Conservation (phyloP, 2,888 invertebrate genomes). For the Crossocerus cetratus region DNA sequence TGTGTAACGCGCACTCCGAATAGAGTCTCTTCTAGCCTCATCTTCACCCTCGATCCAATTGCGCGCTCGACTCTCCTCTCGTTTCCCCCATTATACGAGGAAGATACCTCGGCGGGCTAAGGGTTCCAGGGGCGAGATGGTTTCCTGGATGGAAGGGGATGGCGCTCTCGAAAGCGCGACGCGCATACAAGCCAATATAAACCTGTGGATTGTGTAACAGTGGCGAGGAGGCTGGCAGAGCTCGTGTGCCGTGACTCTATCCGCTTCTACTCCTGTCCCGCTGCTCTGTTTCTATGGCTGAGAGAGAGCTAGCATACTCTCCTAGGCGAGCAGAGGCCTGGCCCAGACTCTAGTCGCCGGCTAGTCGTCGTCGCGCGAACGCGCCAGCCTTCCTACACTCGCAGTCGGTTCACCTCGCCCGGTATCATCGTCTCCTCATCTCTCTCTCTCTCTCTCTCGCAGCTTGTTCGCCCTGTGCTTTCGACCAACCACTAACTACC, state of each 20-base stretch:
- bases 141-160: too few species aligned
- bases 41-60: neutral
- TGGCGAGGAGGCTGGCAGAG: slow-evolving; percentile 32
- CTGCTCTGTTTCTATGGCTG: slow-evolving; percentile 5
- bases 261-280: slow-evolving; percentile 33
- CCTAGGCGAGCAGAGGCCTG: slow-evolving; percentile 22
- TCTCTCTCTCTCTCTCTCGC: neutral
- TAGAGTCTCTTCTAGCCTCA: too few species aligned
- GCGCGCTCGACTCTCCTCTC: neutral
- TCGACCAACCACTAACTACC: neutral
- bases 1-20: slow-evolving; percentile 9
- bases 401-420: neutral
- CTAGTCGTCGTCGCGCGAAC: neutral
- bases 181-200: neutral
- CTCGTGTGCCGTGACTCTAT: neutral
- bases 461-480: neutral
- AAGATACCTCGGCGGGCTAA: too few species aligned
- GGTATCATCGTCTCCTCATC: neutral
- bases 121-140: too few species aligned
- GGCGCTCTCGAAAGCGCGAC: too few species aligned
- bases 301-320: slow-evolving; percentile 25
- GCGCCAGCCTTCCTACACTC: neutral
- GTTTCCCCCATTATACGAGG: too few species aligned
- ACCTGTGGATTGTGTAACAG: slow-evolving; percentile 40
- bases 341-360: slow-evolving; percentile 43